Base-by-base conservation (phyloP, 2,888 invertebrate species). In the Oegoconia quadripuncta region DNA sequence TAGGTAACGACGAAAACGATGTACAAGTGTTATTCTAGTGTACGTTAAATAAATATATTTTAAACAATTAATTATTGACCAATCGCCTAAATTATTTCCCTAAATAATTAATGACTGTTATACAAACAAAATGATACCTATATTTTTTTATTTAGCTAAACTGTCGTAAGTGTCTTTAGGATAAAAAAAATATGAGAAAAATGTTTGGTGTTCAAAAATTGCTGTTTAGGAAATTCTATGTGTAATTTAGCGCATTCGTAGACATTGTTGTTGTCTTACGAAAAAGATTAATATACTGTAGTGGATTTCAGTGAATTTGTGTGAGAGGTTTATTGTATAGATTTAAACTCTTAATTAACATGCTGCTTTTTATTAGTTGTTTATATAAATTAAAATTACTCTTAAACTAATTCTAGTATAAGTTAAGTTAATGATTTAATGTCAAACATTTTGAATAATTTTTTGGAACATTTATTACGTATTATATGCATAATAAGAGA, bases 111-210 rank as follows among this genome's bases (percentile, higher is more conserved):
- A 59, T 66, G 73, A 80, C 74, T 78, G 73, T 74, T 78, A 73
- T 81, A 79, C 65, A 73, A 73, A 73, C 60, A 65, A 64, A 61
- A 52, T 64, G 50, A 55, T 52, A 74, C 75, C 71, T 84, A 81
- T 84, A 83, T 84, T 84, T 86, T 84, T 86, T 86, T 84, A 83
- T 69, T 79, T 83, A 84, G 81, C 80, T 77, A 78, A 80, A 68
- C 80, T 77, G 74, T 77, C 69, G 52, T 78, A 82, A 83, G 79
- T 76, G 64, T n/a, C n/a, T n/a, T n/a, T n/a, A n/a, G n/a, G n/a
- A n/a, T n/a, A n/a, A n/a, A n/a, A n/a, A n/a, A n/a, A n/a, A n/a
- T 80, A 75, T 59, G 70, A 66, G 59, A 58, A 70, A 56, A 68
- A 74, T 74, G 67, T 74, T 82, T 74, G 69, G 82, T 80, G 81